Base-by-base conservation (phyloP, 2,113 vertebrate genomes). In the Phycodurus eques region DNA sequence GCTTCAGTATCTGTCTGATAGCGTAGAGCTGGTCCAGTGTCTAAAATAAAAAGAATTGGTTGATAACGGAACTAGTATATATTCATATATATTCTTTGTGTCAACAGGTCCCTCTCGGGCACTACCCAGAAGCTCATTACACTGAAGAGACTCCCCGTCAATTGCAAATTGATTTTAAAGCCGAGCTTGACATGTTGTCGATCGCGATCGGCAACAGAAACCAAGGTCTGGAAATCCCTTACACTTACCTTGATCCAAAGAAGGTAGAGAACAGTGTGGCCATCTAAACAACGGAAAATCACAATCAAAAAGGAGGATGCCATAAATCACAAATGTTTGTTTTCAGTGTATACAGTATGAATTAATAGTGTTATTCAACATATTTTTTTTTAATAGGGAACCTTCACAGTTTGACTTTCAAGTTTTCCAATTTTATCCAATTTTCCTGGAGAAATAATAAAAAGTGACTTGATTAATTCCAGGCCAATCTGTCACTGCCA, bases 261-360 rank as follows among this genome's bases (percentile, higher is more conserved):
- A 2, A 44, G 2, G 20, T 83, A 8, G 68, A 84, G 53, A 87
- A 82, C 47, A 81, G 78, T 70, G 69, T 82, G 6, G 69, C 81
- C 15, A 73, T 83, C 59, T 79, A 27, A 79, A 64, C 43, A 53
- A 42, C 8, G 2, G 17, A 61, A 15, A 35, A 7, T 61, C 5
- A 20, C 53, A 10, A 22, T 4, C 54, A n/a, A 2, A 54, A 20
- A 54, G 8, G 20, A 10, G 0, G 19, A 7, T 10, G 20, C 8
- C 20, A 9, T n/a, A 19, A 56, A n/a, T n/a, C 7, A 47, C 46
- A 56, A n/a, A n/a, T 56, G 1, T 54, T n/a, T n/a, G 53, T 56
- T n/a, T 10, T 22, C 7, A 56, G 53, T 56, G 19, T n/a, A 47
- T 47, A 12, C 46, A 47, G 9, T 47, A 47, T 47, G 3, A 6